Evolutionary conservation across 2,113 vertebrate species (phyloP).

Genomic region (Oryctolagus cuniculus): DNA sequence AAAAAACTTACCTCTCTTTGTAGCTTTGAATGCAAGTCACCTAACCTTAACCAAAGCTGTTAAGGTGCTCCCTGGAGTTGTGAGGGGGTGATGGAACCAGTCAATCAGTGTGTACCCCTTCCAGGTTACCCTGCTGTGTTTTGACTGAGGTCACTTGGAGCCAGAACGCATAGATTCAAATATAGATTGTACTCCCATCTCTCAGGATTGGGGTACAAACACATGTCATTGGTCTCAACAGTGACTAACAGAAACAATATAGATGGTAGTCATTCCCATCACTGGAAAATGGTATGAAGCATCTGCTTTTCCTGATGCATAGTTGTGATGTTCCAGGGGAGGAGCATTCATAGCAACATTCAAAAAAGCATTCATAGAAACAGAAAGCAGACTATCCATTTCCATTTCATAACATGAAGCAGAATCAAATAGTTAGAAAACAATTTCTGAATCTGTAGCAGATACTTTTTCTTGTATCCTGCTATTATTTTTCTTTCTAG

Average conservation of each 20-base stretch:
- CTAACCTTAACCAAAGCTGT: neutral
- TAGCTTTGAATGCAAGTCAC: neutral
- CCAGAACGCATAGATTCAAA: neutral
- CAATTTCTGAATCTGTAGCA: slow-evolving; percentile 65
- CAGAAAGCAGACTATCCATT: slow-evolving; percentile 62
- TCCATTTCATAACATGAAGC: slow-evolving; percentile 62
- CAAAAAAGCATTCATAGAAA: slow-evolving; percentile 25
- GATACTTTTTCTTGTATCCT: slow-evolving; percentile 68
- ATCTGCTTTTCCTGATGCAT: neutral
- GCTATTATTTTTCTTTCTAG: slow-evolving; percentile 72
- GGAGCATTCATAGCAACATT: too few relatives aligned
- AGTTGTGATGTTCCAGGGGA: neutral
- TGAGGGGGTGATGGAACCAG: too few relatives aligned
- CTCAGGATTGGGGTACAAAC: neutral
- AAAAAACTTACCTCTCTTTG: neutral
- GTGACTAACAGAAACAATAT: neutral
- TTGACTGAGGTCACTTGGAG: neutral
- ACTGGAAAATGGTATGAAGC: neutral
- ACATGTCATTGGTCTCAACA: neutral
- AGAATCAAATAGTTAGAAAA: slow-evolving; percentile 54
- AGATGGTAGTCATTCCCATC: neutral
- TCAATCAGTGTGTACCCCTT: neutral
- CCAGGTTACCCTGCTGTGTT: neutral
- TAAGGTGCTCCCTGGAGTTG: neutral
- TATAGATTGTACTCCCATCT: neutral